These are phyloP conservation scores for Drosophila peninsularis DNA, from an alignment of 2,888 invertebrate genomes.

Conservation along the genomic window DNA sequence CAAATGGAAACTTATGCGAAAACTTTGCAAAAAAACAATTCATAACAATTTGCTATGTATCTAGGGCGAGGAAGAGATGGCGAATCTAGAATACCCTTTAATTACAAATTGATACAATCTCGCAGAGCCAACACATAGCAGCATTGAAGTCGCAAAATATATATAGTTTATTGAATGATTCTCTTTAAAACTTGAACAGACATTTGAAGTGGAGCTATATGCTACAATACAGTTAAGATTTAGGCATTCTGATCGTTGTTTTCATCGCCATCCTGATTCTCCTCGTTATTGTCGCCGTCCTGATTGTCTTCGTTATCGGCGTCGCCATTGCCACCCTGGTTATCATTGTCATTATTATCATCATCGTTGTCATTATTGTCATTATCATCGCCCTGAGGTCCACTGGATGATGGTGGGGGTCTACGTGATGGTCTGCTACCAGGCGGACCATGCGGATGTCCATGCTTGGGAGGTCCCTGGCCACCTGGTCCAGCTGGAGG, in stretches of 20 bases:
- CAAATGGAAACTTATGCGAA: constrained; percentile 50
- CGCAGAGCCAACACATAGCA: too few relatives aligned
- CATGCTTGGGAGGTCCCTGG: constrained; percentile 4
- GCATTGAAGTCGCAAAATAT: constrained; percentile 4
- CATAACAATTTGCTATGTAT: constrained; percentile 38
- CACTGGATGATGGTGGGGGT: constrained; percentile 6
- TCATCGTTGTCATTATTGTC: constrained; percentile 4
- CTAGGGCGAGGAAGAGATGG: too few relatives aligned
- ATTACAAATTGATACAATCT: too few relatives aligned
- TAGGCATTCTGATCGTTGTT: constrained; percentile 1
- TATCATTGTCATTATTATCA: background rate
- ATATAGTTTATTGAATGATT: constrained; percentile 6
- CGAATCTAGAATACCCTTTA: background rate
- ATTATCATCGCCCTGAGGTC: constrained; percentile 15
- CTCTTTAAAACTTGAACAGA: background rate
- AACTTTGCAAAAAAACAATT: constrained; percentile 52
- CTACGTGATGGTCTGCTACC: constrained; percentile 2
- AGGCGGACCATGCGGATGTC: constrained; percentile 3
- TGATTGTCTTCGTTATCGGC: constrained; percentile 1
- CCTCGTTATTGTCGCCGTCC: background rate
- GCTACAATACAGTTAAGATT: too few relatives aligned
- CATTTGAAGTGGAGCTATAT: too few relatives aligned
- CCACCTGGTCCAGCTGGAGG: constrained; percentile 3
- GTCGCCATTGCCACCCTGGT: background rate
- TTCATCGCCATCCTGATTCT: background rate